Evolutionary conservation across 2,797 vertebrate species (phyloP).

Genomic region (Philypnodon macrostomus): DNA sequence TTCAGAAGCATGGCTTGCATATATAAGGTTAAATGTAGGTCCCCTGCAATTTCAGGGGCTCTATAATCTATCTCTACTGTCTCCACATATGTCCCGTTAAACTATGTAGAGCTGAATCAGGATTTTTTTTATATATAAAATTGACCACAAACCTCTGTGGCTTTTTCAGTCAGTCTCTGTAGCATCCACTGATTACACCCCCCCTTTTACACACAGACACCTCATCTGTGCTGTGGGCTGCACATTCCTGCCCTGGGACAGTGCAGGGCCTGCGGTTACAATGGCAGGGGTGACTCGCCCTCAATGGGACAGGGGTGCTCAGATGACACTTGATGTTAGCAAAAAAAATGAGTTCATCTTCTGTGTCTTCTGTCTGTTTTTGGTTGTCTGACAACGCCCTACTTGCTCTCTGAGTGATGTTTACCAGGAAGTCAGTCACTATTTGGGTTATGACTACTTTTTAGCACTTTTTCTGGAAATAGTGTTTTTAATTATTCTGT

Average conservation of each 20-base stretch:
- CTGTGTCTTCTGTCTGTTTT: conserved; percentile 1
- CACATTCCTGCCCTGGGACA: conserved; percentile 61
- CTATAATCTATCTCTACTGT: no score
- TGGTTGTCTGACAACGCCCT: no score
- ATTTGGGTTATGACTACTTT: conserved; percentile 47
- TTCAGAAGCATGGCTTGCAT: no score
- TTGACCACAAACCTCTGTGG: conserved; percentile 43
- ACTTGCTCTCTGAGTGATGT: conserved; percentile 10
- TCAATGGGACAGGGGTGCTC: conserved; percentile 33
- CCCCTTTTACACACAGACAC: conserved; percentile 40
- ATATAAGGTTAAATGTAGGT: no score
- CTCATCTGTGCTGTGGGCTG: conserved; percentile 45
- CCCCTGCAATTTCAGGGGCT: no score
- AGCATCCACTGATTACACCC: conserved; percentile 46
- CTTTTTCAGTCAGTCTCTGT: conserved; percentile 39
- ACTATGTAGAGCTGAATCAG: conserved; percentile 41
- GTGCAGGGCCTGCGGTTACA: conserved; percentile 45
- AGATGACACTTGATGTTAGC: conserved; percentile 16
- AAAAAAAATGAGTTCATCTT: conserved; percentile 3
- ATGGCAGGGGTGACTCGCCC: conserved; percentile 46
- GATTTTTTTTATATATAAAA: conserved; percentile 43
- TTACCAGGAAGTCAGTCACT: conserved; percentile 52
- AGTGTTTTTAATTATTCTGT: conserved; percentile 40
- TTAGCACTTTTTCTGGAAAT: conserved; percentile 46
- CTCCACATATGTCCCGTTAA: conserved; percentile 42